Percentiles rank a stretch among this genome's conserved stretches.
phyloP scores from a whole-genome alignment of 2,113 vertebrate species.

The Actenoides lindsayi region DNA sequence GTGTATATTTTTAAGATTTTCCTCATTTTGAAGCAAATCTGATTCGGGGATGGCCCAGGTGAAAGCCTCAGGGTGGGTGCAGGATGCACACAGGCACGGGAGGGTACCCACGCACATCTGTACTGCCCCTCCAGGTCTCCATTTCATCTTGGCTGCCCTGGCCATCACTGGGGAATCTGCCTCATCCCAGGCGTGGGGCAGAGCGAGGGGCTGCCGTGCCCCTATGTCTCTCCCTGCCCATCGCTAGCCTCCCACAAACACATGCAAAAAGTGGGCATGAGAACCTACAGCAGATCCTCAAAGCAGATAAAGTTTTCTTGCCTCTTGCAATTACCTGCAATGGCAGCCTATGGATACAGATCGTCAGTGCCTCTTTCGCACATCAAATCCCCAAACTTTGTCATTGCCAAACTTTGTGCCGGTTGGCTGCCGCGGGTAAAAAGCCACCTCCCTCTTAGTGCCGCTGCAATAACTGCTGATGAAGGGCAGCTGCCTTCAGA shows the following conservation, averaged over 20 bases:
- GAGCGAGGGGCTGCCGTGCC: neutral
- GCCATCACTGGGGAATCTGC: fast-evolving
- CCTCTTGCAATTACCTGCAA: neutral
- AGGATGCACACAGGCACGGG: neutral
- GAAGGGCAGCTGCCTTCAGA: constrained; percentile 23
- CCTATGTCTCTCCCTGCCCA: fast-evolving
- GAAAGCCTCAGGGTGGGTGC: neutral
- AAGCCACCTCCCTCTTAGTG: neutral
- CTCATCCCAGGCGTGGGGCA: neutral
- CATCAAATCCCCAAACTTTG: neutral
- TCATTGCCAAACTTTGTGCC: neutral
- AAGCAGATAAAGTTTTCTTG: neutral
- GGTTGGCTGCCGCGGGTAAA: neutral
- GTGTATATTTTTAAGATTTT: neutral
- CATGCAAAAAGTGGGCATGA: fast-evolving
- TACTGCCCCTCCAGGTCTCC: neutral
- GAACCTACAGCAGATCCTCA: neutral
- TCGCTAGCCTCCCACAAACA: neutral
- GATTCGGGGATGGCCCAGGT: neutral
- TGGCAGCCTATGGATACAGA: fast-evolving
- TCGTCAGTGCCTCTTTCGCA: neutral
- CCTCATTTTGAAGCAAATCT: neutral
- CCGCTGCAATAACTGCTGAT: neutral
- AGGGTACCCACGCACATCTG: neutral
- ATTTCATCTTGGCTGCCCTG: neutral